Conservation (phyloP, 2,113 vertebrate species). For the Picathartes gymnocephalus region DNA sequence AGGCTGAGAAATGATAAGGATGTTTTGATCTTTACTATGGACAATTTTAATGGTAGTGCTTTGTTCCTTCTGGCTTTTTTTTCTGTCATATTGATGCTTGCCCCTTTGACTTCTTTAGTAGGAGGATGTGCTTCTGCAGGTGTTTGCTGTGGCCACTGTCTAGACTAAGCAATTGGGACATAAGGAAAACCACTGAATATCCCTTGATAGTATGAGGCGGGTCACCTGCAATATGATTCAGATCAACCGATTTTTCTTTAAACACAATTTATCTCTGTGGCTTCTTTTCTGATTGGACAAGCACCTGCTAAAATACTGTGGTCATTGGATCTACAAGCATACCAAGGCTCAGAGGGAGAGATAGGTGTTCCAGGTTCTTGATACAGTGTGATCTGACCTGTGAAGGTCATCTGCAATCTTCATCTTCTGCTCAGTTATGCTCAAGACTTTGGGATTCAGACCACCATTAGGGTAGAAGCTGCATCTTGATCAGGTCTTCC, state of each 20-base stretch:
- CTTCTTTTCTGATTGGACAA: not conserved
- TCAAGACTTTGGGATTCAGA: not conserved
- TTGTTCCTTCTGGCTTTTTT: conserved; percentile 3
- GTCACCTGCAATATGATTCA: not conserved
- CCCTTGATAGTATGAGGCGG: not conserved
- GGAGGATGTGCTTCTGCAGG: not conserved
- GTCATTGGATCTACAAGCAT: not conserved
- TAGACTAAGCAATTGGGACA: not conserved
- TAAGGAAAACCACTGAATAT: not conserved
- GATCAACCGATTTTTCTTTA: not conserved
- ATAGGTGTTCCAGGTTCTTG: not conserved
- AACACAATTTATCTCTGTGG: not conserved
- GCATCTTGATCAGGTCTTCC: not conserved
- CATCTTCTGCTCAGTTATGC: not conserved
- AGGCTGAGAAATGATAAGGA: conserved; percentile 4
- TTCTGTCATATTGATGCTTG: not conserved
- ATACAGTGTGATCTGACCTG: not conserved
- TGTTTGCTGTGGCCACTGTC: not conserved
- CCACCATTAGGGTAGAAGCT: not conserved
- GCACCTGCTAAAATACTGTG: not conserved
- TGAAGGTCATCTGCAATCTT: not conserved
- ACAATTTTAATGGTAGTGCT: not conserved
- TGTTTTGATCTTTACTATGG: not conserved
- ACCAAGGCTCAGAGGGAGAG: not conserved
- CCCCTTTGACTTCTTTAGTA: not conserved